Base-by-base conservation (phyloP, 2,888 invertebrate genomes). In the Ecliptopera silaceata region DNA sequence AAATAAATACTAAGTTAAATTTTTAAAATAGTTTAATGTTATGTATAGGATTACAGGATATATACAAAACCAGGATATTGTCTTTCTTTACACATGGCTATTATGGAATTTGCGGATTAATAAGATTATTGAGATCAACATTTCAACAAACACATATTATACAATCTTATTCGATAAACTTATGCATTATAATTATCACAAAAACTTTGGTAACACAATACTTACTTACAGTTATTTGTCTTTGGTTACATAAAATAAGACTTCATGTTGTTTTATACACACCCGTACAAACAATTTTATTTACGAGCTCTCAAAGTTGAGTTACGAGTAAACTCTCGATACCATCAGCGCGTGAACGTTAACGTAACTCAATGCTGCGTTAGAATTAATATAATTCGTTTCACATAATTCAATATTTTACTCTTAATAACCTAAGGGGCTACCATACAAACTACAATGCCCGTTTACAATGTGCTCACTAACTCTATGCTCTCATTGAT, bases 401-500 rank as follows among this genome's bases (percentile, higher is more conserved):
- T n/a, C 26, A 26, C 26, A 26, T 8, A 26, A 26, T 26, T 26
- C 1, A 26, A 26, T 8, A 1, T 6, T 8, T 8, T 26, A 26
- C 8, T 8, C 26, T 26, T 8, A 6, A 26, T 26, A n/a, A n/a
- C n/a, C n/a, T n/a, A 32, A 32, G 12, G 22, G 36, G 26, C 38
- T 46, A 47, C 26, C 22, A 29, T 36, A 41, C 36, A 12, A 43
- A 18, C 26, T 13, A 45, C 10, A 18, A 18, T 36, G 44, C 46
- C 59, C 65, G 68, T 77, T 87, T 81, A 90, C 86, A 88, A 84
- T 39, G 88, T 82, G 68, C 87, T 88, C 13, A 88, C 88, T 1
- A 89, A 68, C 59, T 91, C 91, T 17, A 90, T 70, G 69, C 86
- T 88, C 61, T 91, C 91, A 38, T 91, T 91, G 56, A 91, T 88